Evolutionary conservation across 1,140 invertebrate species (phyloP).

Genomic region (Metopolophium dirhodum): DNA sequence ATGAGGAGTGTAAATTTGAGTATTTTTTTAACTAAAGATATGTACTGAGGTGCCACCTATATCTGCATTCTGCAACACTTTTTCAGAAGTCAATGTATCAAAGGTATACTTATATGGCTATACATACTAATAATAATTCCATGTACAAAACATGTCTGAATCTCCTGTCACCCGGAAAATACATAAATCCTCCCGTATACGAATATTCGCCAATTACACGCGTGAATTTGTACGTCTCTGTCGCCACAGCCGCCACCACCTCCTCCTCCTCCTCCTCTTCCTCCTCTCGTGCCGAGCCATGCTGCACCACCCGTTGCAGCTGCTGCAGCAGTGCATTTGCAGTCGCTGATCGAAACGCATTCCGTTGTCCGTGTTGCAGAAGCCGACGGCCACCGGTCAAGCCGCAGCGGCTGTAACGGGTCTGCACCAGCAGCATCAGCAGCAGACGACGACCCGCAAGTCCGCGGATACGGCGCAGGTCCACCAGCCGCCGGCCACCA

Average conservation of each 20-base stretch:
- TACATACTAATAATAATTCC: neutral
- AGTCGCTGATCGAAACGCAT: neutral
- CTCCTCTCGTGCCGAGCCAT: too few relatives aligned
- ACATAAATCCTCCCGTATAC: neutral
- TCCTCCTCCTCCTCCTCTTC: too few relatives aligned
- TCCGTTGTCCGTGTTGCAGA: conserved; percentile 31
- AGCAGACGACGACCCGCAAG: neutral
- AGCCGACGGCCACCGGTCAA: neutral
- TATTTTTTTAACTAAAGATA: neutral
- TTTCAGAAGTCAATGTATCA: neutral
- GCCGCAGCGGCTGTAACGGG: neutral
- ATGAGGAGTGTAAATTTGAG: neutral
- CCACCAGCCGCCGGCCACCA: neutral
- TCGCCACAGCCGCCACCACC: too few relatives aligned
- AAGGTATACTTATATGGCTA: neutral
- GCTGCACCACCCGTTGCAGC: neutral
- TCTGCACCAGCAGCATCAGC: neutral
- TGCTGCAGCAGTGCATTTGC: neutral
- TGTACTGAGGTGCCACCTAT: neutral
- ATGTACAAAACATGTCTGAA: neutral
- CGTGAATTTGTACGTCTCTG: neutral
- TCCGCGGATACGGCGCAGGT: neutral
- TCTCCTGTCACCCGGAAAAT: neutral
- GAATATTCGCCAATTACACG: neutral
- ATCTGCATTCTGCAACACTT: neutral